Percentiles rank a stretch among this genome's conserved stretches.
phyloP scores from a whole-genome alignment of 2,797 vertebrate genomes.

The Trematocara caparti region DNA sequence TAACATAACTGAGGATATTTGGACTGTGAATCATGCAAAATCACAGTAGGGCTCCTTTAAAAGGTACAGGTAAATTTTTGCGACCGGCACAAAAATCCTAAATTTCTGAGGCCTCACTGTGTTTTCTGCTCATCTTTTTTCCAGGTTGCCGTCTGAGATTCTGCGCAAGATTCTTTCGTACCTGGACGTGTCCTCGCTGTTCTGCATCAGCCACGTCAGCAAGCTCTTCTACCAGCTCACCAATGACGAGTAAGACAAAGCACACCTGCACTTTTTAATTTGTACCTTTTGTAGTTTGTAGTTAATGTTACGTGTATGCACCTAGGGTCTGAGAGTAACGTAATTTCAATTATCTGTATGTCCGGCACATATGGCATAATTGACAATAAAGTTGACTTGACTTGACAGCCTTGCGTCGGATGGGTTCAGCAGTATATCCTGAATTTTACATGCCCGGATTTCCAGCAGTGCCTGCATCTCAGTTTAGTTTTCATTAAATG shows the following conservation, averaged over 20 bases:
- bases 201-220: conserved; percentile 79
- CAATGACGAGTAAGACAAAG: conserved; percentile 78
- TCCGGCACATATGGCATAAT: too few relatives aligned
- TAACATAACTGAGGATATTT: neutral
- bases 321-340: too few relatives aligned
- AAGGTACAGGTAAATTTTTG: neutral
- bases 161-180: conserved; percentile 82
- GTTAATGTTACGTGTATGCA: too few relatives aligned
- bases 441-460: neutral
- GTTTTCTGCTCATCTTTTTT: neutral
- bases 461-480: neutral
- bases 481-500: neutral
- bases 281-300: too few relatives aligned
- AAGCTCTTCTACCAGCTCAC: conserved; percentile 79
- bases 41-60: neutral
- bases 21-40: neutral
- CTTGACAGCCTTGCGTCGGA: neutral
- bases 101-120: neutral
- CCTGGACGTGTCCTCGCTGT: conserved; percentile 80
- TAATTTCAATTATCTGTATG: too few relatives aligned
- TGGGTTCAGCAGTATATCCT: neutral
- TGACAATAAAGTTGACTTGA: too few relatives aligned
- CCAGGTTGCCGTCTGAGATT: conserved; percentile 84
- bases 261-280: neutral
- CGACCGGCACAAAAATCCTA: neutral